Evolutionary conservation across 2,888 invertebrate species (phyloP).

Genomic region (Parthenolecanium corni): DNA sequence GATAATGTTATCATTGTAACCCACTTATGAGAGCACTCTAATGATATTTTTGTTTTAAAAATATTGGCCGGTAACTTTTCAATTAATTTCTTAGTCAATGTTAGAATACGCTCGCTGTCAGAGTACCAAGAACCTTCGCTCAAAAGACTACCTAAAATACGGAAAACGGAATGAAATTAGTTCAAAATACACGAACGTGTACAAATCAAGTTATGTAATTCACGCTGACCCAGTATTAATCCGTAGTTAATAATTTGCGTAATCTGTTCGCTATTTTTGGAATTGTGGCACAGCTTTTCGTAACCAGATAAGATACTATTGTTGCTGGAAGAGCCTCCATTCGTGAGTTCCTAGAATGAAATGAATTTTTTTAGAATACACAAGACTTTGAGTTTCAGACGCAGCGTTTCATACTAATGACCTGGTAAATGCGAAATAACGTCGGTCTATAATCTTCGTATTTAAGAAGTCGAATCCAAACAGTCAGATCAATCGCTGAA

Average conservation of each 20-base stretch:
- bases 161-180: neutral
- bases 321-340: neutral
- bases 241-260: constrained; percentile 3
- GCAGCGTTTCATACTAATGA: neutral
- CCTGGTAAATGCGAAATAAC: constrained; percentile 18
- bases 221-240: constrained; percentile 12
- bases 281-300: neutral
- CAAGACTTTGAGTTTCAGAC: neutral
- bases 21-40: constrained; percentile 16
- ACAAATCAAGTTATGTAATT: neutral
- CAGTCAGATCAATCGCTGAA: constrained; percentile 5
- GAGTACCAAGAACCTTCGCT: constrained; percentile 21
- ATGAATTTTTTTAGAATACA: neutral
- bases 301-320: neutral
- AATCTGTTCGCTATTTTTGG: neutral
- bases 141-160: constrained; percentile 5
- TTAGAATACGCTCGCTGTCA: constrained; percentile 13
- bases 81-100: neutral
- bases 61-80: constrained; percentile 12
- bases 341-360: neutral
- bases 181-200: neutral
- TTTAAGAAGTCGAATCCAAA: constrained; percentile 18
- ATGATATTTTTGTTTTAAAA: neutral
- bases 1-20: no score
- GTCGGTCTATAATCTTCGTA: constrained; percentile 10